Evolutionary conservation across 2,113 vertebrate genomes (phyloP).

Genomic region (Centropus unirufus): DNA sequence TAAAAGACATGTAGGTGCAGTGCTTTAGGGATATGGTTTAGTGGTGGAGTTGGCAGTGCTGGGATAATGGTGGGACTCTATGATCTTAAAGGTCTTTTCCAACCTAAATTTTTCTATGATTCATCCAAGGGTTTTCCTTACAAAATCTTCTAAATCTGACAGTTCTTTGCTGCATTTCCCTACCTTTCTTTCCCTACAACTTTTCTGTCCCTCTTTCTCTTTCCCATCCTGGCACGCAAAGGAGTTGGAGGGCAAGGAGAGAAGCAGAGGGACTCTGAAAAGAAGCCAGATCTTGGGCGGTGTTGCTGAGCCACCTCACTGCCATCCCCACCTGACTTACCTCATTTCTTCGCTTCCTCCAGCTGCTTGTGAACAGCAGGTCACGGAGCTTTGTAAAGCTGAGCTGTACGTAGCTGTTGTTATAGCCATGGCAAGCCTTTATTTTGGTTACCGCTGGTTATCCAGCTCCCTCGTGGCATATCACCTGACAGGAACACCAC

Average conservation of each 20-base stretch:
- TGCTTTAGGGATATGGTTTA: not conserved
- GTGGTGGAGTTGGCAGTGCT: not conserved
- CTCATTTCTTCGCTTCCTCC: not conserved
- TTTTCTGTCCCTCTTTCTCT: not conserved
- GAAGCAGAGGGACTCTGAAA: not conserved
- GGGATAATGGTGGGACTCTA: no score
- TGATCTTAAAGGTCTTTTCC: not conserved
- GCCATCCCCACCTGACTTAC: not conserved
- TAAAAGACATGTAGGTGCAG: not conserved
- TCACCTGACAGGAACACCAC: not conserved
- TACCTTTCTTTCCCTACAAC: not conserved
- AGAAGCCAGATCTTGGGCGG: not conserved
- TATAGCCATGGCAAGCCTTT: not conserved
- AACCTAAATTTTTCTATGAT: not conserved
- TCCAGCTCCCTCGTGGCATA: not conserved
- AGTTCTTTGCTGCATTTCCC: not conserved
- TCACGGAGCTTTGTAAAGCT: accelerated
- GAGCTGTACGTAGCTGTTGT: not conserved
- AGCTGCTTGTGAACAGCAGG: not conserved
- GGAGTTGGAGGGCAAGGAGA: accelerated
- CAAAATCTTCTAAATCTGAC: not conserved
- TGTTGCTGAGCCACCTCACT: not conserved
- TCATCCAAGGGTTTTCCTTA: not conserved
- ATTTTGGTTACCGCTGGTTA: not conserved
- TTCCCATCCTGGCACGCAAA: not conserved